A percentile compares a stretch with the other conserved stretches of the same genome.
Evolutionary conservation across 2,797 vertebrate species (phyloP).

Genomic region (Pygocentrus nattereri): DNA sequence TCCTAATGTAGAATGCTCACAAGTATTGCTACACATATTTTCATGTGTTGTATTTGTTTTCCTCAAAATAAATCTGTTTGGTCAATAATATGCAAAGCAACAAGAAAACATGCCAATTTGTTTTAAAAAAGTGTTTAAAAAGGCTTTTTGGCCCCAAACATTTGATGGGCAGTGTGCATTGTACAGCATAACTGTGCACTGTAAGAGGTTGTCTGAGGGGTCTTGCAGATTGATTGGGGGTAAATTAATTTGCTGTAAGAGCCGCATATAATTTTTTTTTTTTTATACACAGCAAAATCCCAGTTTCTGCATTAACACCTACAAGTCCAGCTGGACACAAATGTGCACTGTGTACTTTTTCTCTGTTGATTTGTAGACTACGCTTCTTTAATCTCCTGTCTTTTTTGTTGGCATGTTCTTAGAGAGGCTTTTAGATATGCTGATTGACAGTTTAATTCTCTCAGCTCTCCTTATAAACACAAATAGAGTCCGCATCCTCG

Average conservation of each 20-base stretch:
- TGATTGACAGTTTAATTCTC: conserved; percentile 26
- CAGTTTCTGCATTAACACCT: not conserved
- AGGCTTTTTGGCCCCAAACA: not conserved
- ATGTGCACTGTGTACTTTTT: not conserved
- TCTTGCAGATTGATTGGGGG: not conserved
- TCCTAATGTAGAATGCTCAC: no score
- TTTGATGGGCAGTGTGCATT: not conserved
- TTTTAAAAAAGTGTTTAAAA: not conserved
- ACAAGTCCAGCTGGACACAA: not conserved
- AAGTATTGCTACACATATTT: no score
- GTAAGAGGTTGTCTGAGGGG: not conserved
- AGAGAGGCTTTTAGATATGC: conserved; percentile 4
- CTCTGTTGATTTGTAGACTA: not conserved
- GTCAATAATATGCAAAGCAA: not conserved
- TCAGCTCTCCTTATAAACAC: not conserved
- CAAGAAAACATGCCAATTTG: not conserved
- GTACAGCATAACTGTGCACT: not conserved
- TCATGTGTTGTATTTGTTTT: no score
- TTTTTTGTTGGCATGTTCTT: not conserved
- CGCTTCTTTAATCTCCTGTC: not conserved
- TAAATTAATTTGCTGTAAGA: not conserved
- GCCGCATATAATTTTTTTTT: not conserved
- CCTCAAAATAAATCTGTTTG: not conserved
- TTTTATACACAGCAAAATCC: not conserved
- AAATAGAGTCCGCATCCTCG: not conserved